These are phyloP conservation scores for Thymelicus acteon DNA, from an alignment of 2,888 invertebrate genomes.

Conservation along the genomic window DNA sequence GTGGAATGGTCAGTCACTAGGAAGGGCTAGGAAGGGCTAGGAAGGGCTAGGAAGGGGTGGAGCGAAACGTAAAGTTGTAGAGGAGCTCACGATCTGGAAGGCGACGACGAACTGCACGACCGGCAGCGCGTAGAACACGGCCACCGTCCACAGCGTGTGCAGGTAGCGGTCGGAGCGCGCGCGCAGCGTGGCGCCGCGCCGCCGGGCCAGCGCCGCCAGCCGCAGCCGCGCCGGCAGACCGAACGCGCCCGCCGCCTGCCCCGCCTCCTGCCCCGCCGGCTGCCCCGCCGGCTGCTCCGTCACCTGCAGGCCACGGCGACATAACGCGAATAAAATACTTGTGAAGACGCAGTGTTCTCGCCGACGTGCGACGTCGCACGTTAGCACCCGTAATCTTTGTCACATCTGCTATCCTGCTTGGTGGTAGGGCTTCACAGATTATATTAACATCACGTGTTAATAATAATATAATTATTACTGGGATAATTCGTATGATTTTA, in stretches of 20 bases:
- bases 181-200: conserved; percentile 66
- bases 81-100: conserved; percentile 87
- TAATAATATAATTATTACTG: no score
- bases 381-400: no score
- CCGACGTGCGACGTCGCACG: no score
- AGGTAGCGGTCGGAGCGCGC: conserved; percentile 82
- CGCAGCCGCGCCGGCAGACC: conserved; percentile 75
- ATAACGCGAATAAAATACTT: no score
- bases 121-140: conserved; percentile 94
- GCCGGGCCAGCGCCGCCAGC: conserved; percentile 72
- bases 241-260: conserved; percentile 52
- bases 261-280: conserved; percentile 50
- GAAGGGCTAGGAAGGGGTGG: background rate
- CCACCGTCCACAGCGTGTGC: conserved; percentile 89
- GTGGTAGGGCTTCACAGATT: no score
- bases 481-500: no score
- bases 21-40: no score
- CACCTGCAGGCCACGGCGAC: no score
- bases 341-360: no score
- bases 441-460: no score
- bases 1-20: background rate
- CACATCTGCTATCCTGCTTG: no score
- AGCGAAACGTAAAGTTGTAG: background rate
- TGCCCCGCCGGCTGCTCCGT: background rate
- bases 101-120: conserved; percentile 93